Evolutionary conservation across 1,140 invertebrate genomes (phyloP), one percentile per base, ranked within the genome.

Genomic region (Mylabris phalerata): DNA sequence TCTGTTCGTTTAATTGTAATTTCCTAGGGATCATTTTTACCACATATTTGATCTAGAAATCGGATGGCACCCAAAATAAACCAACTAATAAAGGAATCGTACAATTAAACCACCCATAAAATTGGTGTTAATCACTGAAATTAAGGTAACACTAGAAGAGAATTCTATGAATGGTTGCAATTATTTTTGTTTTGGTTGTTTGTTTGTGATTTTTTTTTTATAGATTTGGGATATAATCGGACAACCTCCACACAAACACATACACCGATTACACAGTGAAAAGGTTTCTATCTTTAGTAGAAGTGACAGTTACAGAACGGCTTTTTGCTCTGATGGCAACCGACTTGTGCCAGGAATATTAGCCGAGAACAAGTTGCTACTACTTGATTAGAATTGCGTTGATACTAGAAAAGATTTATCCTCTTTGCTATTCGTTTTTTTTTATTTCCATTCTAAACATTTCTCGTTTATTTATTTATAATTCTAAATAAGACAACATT

Each of bases 351-450:
- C 50, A 43, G 26, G 51, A 45, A 38, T 54, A 54, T 54, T 54
- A 54, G 51, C 51, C 42, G 43, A 19, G 43, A 54, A 54, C 51
- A 54, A 54, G 13, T 54, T 54, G 51, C 51, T 54, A 38, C 4
- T 32, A 32, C 41, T 54, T 54, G 51, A 54, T 54, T 54, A 54
- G 51, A 54, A 54, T 45, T 54, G n/a, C 51, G 51, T 46, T 54
- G 51, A 54, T 54, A 54, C 46, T 27, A 25, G 51, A 54, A 32
- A 32, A 4, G 51, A 54, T 54, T 54, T 54, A 54, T 54, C 2
- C 32, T 7, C 2, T 32, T 7, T 3, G 19, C 19, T 19, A 19
- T 19, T 19, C 19, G 13, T n/a, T 52, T 52, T 41, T n/a, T 52
- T 52, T 19, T 52, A 19, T 19, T 19, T 2, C 19, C 19, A 19